Conservation (phyloP, 2,113 vertebrate genomes). For the Stigmatopora argus region DNA sequence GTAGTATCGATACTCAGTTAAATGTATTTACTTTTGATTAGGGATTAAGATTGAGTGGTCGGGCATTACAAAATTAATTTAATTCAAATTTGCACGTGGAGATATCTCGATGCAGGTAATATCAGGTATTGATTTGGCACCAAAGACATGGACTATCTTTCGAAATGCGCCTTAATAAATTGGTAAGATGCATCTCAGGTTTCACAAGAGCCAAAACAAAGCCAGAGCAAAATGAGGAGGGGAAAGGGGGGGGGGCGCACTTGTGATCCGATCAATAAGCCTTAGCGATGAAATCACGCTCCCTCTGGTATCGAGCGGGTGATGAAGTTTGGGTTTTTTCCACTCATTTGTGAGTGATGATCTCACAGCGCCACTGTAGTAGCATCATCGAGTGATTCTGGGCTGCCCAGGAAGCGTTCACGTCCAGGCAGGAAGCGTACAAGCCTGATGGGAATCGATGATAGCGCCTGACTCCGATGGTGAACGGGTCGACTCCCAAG, state of each 20-base stretch:
- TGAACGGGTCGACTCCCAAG: constrained; percentile 45
- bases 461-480: constrained; percentile 44
- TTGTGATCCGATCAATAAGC: constrained; percentile 8
- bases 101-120: not conserved
- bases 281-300: constrained; percentile 22
- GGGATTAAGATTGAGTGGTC: too few relatives aligned
- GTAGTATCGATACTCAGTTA: too few relatives aligned
- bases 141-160: not conserved
- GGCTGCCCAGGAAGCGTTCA: constrained; percentile 35
- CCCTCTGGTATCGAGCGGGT: not conserved
- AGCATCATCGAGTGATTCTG: constrained; percentile 30
- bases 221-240: not conserved
- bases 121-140: not conserved
- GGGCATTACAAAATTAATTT: too few relatives aligned
- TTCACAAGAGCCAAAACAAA: not conserved
- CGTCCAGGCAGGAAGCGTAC: constrained; percentile 44
- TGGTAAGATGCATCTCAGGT: not conserved
- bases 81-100: not conserved
- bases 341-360: constrained; percentile 33
- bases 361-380: constrained; percentile 4
- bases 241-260: not conserved
- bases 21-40: too few relatives aligned
- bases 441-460: constrained; percentile 54
- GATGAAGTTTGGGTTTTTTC: constrained; percentile 31
- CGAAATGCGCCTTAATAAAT: not conserved